These are phyloP conservation scores for Meloidogyne chitwoodi DNA, from an alignment of 1,140 invertebrate species.

Conservation along the genomic window DNA sequence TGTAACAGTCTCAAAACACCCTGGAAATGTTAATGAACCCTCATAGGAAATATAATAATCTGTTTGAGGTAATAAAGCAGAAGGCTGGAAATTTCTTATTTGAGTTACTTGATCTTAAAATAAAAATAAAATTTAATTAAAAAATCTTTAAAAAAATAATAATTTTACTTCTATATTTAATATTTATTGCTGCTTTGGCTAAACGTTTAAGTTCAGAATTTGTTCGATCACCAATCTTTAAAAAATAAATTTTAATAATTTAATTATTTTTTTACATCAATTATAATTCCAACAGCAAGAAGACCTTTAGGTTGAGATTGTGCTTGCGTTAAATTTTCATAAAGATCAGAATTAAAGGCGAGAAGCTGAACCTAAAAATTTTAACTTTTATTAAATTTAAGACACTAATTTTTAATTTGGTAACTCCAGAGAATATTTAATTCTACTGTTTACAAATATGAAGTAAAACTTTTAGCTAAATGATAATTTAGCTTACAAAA, in stretches of 20 bases:
- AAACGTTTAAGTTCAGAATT: constrained; percentile 49
- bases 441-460: too few relatives aligned
- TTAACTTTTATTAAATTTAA: neutral
- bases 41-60: constrained; percentile 93
- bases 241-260: neutral
- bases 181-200: constrained; percentile 51
- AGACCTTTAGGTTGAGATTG: constrained; percentile 76
- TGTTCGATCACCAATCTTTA: constrained; percentile 49
- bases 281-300: constrained; percentile 84
- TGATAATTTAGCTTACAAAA: too few relatives aligned
- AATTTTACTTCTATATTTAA: constrained; percentile 54
- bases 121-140: neutral
- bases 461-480: too few relatives aligned
- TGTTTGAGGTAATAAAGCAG: constrained; percentile 78
- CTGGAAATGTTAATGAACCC: constrained; percentile 85
- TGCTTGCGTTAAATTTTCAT: constrained; percentile 89
- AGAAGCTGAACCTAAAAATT: constrained; percentile 71
- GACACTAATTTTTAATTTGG: too few relatives aligned
- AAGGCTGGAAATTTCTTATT: constrained; percentile 55
- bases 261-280: constrained; percentile 69
- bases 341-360: constrained; percentile 91
- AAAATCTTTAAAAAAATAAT: neutral
- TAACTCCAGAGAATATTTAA: too few relatives aligned
- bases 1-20: constrained; percentile 67
- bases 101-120: constrained; percentile 37